These are phyloP conservation scores for Pinna nobilis DNA, from an alignment of 1,140 invertebrate species.

Conservation along the genomic window DNA sequence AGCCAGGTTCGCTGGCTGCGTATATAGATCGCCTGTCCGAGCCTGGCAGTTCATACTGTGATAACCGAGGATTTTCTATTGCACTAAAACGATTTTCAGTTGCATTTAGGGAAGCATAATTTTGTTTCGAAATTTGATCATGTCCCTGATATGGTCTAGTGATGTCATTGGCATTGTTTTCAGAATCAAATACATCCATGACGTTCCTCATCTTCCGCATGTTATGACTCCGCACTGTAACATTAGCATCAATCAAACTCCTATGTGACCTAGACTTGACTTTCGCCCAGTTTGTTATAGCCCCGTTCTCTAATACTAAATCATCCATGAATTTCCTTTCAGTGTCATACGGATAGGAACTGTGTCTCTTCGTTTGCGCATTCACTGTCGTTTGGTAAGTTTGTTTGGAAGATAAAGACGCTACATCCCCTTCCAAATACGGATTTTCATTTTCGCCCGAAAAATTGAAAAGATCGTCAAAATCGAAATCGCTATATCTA, in stretches of 20 bases:
- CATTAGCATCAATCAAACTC: constrained; percentile 60
- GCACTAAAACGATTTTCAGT: not conserved
- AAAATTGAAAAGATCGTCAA: constrained; percentile 52
- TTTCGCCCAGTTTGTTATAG: constrained; percentile 28
- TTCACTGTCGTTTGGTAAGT: constrained; percentile 12
- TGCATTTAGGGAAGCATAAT: not conserved
- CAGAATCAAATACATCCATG: constrained; percentile 60
- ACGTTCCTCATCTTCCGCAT: constrained; percentile 51
- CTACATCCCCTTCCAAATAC: not conserved
- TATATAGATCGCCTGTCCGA: constrained; percentile 34
- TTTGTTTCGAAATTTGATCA: too few species aligned
- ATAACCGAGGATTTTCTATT: not conserved
- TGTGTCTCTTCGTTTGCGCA: constrained; percentile 12
- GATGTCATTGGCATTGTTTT: constrained; percentile 54
- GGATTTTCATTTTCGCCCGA: constrained; percentile 1
- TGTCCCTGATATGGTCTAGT: constrained; percentile 16
- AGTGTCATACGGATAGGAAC: constrained; percentile 33
- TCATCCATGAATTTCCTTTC: too few species aligned
- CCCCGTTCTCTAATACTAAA: constrained; percentile 42
- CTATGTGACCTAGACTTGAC: constrained; percentile 53
- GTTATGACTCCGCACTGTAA: constrained; percentile 66
- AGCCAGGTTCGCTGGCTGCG: constrained; percentile 57
- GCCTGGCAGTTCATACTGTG: not conserved
- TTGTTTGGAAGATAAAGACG: too few species aligned
- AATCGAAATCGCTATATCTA: constrained; percentile 34